Percentiles rank a stretch among this genome's conserved stretches.
These are phyloP conservation scores for Lates japonicus DNA, from an alignment of 2,797 vertebrate genomes.

Conservation along the genomic window DNA sequence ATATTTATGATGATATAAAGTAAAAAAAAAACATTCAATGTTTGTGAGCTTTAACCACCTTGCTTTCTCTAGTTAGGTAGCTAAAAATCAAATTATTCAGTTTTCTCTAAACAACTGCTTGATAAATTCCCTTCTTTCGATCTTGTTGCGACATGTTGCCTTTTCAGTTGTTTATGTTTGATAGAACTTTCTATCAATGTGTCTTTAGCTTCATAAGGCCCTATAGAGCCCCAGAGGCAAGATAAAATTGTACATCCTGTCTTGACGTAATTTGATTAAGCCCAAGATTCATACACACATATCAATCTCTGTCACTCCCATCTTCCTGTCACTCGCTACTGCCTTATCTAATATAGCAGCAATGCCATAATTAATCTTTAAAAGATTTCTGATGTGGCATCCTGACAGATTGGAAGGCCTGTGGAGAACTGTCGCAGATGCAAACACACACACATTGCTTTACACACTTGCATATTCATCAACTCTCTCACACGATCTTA, in stretches of 20 bases:
- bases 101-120: not conserved
- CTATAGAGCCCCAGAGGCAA: conserved; percentile 53
- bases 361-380: conserved; percentile 72
- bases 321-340: conserved; percentile 60
- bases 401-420: conserved; percentile 74
- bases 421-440: conserved; percentile 67
- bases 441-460: conserved; percentile 34
- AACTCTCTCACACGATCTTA: conserved; percentile 27
- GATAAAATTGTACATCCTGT: conserved; percentile 68
- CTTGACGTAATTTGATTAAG: conserved; percentile 74
- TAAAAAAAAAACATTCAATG: not conserved
- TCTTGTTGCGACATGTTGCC: conserved; percentile 16
- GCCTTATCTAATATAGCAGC: conserved; percentile 77
- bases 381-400: conserved; percentile 77
- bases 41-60: not conserved
- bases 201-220: conserved; percentile 51
- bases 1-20: not conserved
- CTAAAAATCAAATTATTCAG: not conserved
- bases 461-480: conserved; percentile 38
- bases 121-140: conserved; percentile 8
- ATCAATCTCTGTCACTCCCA: conserved; percentile 70
- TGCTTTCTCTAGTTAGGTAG: not conserved
- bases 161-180: conserved; percentile 42
- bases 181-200: conserved; percentile 55
- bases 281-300: conserved; percentile 58